A percentile compares a stretch with the other conserved stretches of the same genome.
Evolutionary conservation across 2,797 vertebrate genomes (phyloP).

Genomic region (Tokudaia tokunoshimensis): DNA sequence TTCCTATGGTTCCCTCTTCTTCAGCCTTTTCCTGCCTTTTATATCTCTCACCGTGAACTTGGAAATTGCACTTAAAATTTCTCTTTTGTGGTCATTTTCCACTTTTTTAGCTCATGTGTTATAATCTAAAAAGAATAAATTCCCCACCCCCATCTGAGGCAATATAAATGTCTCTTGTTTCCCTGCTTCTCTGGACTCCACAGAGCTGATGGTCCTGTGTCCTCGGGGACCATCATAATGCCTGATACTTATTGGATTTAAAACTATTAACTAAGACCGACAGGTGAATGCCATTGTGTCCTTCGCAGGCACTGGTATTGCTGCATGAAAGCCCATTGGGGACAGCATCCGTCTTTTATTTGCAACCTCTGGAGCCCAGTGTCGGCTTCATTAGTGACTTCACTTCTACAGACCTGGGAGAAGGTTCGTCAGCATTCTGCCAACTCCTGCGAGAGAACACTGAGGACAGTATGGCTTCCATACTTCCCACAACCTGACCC

Average conservation of each 20-base stretch:
- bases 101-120: not conserved
- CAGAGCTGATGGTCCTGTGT: not conserved
- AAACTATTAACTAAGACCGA: not conserved
- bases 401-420: not conserved
- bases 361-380: not conserved
- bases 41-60: not conserved
- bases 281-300: too few species aligned
- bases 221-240: not conserved
- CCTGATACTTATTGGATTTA: not conserved
- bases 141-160: not conserved
- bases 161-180: not conserved
- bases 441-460: not conserved
- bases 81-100: not conserved
- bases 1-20: not conserved
- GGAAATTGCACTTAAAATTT: not conserved
- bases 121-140: conserved; percentile 12
- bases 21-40: not conserved
- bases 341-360: not conserved
- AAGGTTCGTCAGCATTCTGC: conserved; percentile 29
- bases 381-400: not conserved
- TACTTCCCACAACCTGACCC: conserved; percentile 54
- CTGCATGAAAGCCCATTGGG: not conserved
- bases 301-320: too few species aligned
- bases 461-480: conserved; percentile 56
- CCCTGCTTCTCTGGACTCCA: not conserved